Evolutionary conservation across 1,140 invertebrate species (phyloP), one percentile per base, ranked within the genome.

Genomic region (Neoseiulus cucumeris): DNA sequence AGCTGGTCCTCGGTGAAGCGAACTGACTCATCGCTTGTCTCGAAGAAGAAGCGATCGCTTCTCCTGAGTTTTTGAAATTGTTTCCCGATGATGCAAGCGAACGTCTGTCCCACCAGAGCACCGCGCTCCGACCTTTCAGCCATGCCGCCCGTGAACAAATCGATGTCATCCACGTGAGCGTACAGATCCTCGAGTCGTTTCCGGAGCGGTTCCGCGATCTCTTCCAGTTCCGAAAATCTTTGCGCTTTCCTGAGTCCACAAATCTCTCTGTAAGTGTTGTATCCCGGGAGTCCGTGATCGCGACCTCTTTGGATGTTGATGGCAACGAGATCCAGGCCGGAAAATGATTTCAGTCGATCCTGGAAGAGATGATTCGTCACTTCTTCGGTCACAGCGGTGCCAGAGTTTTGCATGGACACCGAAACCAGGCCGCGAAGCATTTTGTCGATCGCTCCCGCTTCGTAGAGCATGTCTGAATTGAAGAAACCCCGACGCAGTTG

Each of bases 31-130:
- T 92, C 86, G 68, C 85, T 84, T 65, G 88, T 93, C 78, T 95
- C 91, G 73, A 92, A 94, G 89, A 90, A 95, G 76, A 89, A 94
- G 66, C 91, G 79, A 79, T 95, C 91, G 73, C 91, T 94, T 73
- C 90, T 90, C 76, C 69, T 68, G 1, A 67, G 4, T n/a, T 51
- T 64, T 25, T 59, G 42, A 69, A 82, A 81, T 73, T 83, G 81
- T 68, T 80, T 77, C 14, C 75, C 77, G 33, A 83, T 75, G 28
- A 82, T 74, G 69, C 80, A 82, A 44, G 76, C 71, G 69, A 82
- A 77, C 14, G 79, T 79, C 7, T 81, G 82, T 9, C 82, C 82
- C 6, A 83, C 72, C 14, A 77, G 17, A 1, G 77, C 73, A 9
- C 77, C 77, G 20, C 69, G 67, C n/a, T 71, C 42, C 6, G 69